Base-by-base conservation (phyloP, 2,797 vertebrate genomes). In the Ambastaia sidthimunki region DNA sequence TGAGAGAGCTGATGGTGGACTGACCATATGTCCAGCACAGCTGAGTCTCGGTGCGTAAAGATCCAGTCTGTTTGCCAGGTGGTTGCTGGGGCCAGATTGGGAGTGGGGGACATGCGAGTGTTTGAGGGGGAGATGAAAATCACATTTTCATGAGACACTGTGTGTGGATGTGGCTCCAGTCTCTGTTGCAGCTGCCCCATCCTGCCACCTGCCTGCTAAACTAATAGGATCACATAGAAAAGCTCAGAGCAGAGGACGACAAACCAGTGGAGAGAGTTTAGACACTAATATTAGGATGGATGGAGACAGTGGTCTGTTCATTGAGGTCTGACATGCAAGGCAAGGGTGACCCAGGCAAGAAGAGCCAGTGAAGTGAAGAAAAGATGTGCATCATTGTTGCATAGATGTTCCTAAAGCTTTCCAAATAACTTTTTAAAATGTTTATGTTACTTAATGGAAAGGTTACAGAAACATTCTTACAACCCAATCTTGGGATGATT, bases 171-270 rank as follows among this genome's bases (percentile, higher is more conserved):
- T 83, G 90, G 47, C 87, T 86, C 88, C 81, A 89, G 88, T 87
- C 90, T 89, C 88, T 71, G 44, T 83, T 80, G 91, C 93, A 94
- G 93, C 93, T 94, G 93, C 91, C 89, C 87, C 85, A 78, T 90
- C 87, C 89, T 85, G 87, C 92, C 93, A 94, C 94, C 93, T 94
- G 93, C 93, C 92, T 82, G 83, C 86, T 94, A 92, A 95, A 95
- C 93, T 93, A 93, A 94, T 94, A 92, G 89, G 88, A 88, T 87
- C 88, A 89, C 90, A 91, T 89, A 89, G 89, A 90, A 89, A 92
- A 90, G 90, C 92, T 92, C 91, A 91, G 89, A 92, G 81, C 57
- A 70, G 66, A 60, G 72, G 84, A 41, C 86, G 87, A 80, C 76
- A 74, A 80, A 67, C 74, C 34, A 77, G 62, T 80, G 88, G 89